Percentiles rank a stretch among this genome's conserved stretches.
phyloP scores from a whole-genome alignment of 2,797 vertebrate species.

The Rhadinocentrus ornatus region DNA sequence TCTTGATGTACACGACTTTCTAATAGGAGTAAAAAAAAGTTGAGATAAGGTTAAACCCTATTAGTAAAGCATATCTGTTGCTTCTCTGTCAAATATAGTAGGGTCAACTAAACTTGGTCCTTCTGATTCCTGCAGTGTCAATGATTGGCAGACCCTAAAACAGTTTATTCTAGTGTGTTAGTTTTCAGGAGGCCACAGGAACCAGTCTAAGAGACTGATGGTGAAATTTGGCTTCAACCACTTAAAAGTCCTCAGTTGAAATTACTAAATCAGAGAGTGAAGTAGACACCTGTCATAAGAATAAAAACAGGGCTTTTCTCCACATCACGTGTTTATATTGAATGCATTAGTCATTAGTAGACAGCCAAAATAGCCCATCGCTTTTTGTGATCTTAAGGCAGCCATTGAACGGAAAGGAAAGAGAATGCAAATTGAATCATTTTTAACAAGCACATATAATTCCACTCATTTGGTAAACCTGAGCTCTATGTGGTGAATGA shows the following conservation, averaged over 20 bases:
- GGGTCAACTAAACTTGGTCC: conserved; percentile 35
- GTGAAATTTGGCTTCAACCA: conserved; percentile 26
- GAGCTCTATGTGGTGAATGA: conserved; percentile 24
- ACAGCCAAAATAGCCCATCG: conserved; percentile 30
- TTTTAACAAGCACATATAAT: conserved; percentile 25
- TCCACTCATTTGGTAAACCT: conserved; percentile 24
- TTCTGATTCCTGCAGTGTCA: conserved; percentile 3
- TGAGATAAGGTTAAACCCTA: conserved; percentile 20
- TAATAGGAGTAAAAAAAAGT: conserved; percentile 2
- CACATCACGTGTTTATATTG: conserved; percentile 44
- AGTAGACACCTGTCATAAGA: conserved; percentile 60
- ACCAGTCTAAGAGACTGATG: conserved; percentile 37
- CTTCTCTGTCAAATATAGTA: conserved; percentile 25
- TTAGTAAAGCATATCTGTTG: conserved; percentile 29
- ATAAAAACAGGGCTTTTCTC: conserved; percentile 34
- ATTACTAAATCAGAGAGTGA: conserved; percentile 59
- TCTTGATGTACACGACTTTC: conserved; percentile 39
- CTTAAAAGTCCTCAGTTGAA: conserved; percentile 35
- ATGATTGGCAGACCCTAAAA: conserved; percentile 31
- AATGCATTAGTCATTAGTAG: conserved; percentile 41
- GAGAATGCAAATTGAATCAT: conserved; percentile 18
- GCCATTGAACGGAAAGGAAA: conserved; percentile 1
- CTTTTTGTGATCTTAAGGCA: conserved; percentile 36
- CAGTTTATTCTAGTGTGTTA: conserved; percentile 26
- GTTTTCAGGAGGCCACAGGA: conserved; percentile 54